Percentiles rank a stretch among this genome's conserved stretches.
phyloP scores from a whole-genome alignment of 2,113 vertebrate genomes.

The Dinomys branickii region DNA sequence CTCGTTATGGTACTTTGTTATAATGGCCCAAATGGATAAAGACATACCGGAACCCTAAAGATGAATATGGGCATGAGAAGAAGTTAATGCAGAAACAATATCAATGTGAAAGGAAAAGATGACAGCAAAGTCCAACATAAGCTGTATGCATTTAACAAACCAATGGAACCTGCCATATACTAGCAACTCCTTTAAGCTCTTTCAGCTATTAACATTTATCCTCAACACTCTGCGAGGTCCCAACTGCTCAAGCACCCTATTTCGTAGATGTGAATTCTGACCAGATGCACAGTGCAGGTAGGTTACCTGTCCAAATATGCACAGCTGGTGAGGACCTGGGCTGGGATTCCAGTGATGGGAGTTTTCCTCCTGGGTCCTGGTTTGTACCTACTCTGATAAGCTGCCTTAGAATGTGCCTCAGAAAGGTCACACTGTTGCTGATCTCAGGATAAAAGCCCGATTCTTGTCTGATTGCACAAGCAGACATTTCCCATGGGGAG shows the following conservation, averaged over 20 bases:
- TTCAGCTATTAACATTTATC: constrained; percentile 1
- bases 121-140: background rate
- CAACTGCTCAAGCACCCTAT: background rate
- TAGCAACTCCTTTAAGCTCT: background rate
- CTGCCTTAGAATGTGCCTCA: background rate
- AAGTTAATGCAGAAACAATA: constrained; percentile 71
- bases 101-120: constrained; percentile 26
- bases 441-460: constrained; percentile 1
- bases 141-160: constrained; percentile 28
- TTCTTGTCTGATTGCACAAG: background rate
- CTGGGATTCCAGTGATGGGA: background rate
- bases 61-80: background rate
- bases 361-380: background rate
- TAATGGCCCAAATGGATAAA: background rate
- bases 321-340: background rate
- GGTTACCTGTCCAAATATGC: background rate
- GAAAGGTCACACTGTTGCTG: background rate
- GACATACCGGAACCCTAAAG: constrained; percentile 13
- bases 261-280: constrained; percentile 11
- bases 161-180: background rate
- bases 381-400: background rate
- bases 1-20: background rate
- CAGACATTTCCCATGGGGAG: constrained; percentile 4
- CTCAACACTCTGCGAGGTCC: background rate
- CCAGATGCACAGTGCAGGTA: background rate